A percentile compares a stretch with the other conserved stretches of the same genome.
phyloP scores from a whole-genome alignment of 1,140 invertebrate species.

The Papilio machaon region DNA sequence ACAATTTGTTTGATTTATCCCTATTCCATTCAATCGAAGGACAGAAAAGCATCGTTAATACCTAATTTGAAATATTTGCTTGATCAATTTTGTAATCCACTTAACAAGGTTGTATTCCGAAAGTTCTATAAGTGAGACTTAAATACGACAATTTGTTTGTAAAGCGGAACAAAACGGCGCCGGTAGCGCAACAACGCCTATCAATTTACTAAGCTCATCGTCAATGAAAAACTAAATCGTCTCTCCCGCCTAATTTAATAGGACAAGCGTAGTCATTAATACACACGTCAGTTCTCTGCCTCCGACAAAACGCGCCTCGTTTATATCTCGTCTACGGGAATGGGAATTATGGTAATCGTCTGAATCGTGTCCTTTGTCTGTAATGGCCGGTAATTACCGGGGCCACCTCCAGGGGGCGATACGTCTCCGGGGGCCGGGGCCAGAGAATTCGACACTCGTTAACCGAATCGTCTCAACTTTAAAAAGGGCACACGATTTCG shows the following conservation, averaged over 20 bases:
- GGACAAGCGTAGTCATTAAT: slow-evolving; percentile 80
- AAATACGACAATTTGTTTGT: slow-evolving; percentile 57
- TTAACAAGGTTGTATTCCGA: slow-evolving; percentile 30
- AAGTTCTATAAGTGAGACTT: slow-evolving; percentile 55
- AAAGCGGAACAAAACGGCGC: slow-evolving; percentile 44
- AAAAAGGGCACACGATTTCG: slow-evolving; percentile 76
- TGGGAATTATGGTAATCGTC: slow-evolving; percentile 80
- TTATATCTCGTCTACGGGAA: slow-evolving; percentile 74
- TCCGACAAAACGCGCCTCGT: slow-evolving; percentile 79
- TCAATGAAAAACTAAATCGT: slow-evolving; percentile 79
- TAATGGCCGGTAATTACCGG: slow-evolving; percentile 79
- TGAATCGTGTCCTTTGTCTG: slow-evolving; percentile 79
- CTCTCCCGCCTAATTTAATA: slow-evolving; percentile 79
- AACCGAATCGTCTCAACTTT: slow-evolving; percentile 79
- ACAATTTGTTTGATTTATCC: not conserved
- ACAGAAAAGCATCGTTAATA: not conserved
- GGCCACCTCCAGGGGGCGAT: slow-evolving; percentile 72
- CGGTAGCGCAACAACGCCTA: slow-evolving; percentile 46
- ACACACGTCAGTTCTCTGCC: slow-evolving; percentile 77
- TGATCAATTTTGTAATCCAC: not conserved
- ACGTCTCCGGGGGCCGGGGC: slow-evolving; percentile 65
- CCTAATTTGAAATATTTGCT: not conserved
- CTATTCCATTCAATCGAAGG: not conserved
- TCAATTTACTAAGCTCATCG: slow-evolving; percentile 50
- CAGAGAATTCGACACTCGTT: slow-evolving; percentile 79